A percentile compares a stretch with the other conserved stretches of the same genome.
Evolutionary conservation across 2,113 vertebrate genomes (phyloP).

Genomic region (Malurus melanocephalus): DNA sequence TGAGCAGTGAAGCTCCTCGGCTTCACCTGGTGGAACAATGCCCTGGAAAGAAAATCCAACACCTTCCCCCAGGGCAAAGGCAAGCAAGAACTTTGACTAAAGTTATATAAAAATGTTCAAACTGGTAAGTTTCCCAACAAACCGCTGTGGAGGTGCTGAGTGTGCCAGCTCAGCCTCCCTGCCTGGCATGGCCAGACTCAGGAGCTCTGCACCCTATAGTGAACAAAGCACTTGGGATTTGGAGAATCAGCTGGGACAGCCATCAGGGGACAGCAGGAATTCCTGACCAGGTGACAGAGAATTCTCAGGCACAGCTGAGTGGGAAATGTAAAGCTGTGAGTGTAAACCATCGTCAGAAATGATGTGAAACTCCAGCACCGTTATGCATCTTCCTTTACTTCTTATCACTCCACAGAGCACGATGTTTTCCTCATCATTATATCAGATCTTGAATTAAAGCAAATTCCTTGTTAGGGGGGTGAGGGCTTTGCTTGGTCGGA

Average conservation of each 20-base stretch:
- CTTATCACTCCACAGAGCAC: background rate
- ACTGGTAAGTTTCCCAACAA: no score
- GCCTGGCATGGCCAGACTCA: background rate
- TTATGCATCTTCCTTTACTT: background rate
- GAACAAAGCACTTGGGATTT: background rate
- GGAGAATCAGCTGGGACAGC: background rate
- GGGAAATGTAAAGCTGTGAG: background rate
- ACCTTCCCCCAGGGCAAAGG: no score
- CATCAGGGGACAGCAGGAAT: background rate
- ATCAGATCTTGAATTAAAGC: constrained; percentile 50
- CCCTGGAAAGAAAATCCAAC: no score
- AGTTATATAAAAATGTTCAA: no score
- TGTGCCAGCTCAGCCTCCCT: background rate
- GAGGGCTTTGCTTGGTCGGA: background rate
- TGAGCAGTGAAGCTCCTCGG: no score
- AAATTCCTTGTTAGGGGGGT: background rate
- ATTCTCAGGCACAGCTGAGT: background rate
- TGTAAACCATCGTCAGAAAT: background rate
- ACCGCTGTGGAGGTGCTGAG: background rate
- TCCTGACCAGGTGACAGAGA: no score
- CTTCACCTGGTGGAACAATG: no score
- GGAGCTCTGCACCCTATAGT: background rate
- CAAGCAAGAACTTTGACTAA: no score
- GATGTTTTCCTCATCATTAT: background rate
- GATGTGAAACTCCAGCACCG: background rate